These are phyloP conservation scores for Psix sp. DNA, from an alignment of 1,140 invertebrate species.

Conservation along the genomic window DNA sequence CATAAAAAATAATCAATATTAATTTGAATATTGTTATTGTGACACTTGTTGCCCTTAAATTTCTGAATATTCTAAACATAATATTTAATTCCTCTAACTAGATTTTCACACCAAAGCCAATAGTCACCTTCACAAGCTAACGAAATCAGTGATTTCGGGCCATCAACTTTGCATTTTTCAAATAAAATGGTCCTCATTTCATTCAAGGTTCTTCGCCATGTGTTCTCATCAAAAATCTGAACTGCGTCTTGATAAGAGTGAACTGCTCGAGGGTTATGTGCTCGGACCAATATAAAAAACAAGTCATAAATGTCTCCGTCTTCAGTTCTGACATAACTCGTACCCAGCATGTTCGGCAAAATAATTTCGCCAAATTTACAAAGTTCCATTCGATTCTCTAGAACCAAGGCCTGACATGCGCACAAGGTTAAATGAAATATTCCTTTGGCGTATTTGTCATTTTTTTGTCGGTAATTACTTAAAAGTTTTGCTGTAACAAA, in stretches of 20 bases:
- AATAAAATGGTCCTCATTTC: slow-evolving; percentile 38
- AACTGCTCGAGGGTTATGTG: slow-evolving; percentile 38
- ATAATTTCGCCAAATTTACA: slow-evolving; percentile 52
- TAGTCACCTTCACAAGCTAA: slow-evolving; percentile 46
- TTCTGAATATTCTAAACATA: too few species aligned
- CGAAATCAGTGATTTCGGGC: slow-evolving; percentile 23
- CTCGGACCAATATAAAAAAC: slow-evolving; percentile 39
- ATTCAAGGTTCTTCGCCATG: slow-evolving; percentile 42
- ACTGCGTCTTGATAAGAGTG: slow-evolving; percentile 38
- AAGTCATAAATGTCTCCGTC: slow-evolving; percentile 48
- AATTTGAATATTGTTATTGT: too few species aligned
- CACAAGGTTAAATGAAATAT: slow-evolving; percentile 35
- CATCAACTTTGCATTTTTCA: slow-evolving; percentile 25
- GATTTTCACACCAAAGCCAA: too few species aligned
- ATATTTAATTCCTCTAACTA: too few species aligned
- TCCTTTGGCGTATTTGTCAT: slow-evolving; percentile 12
- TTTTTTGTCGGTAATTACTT: slow-evolving; percentile 6
- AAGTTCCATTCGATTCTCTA: slow-evolving; percentile 38
- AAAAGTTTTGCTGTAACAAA: slow-evolving; percentile 28
- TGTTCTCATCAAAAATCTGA: slow-evolving; percentile 33
- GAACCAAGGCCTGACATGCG: slow-evolving; percentile 26
- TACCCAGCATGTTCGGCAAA: slow-evolving; percentile 24
- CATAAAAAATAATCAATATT: too few species aligned
- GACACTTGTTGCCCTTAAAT: too few species aligned
- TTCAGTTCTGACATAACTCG: slow-evolving; percentile 21